phyloP scores from a whole-genome alignment of 2,888 invertebrate genomes.

The Tachina grossa region DNA sequence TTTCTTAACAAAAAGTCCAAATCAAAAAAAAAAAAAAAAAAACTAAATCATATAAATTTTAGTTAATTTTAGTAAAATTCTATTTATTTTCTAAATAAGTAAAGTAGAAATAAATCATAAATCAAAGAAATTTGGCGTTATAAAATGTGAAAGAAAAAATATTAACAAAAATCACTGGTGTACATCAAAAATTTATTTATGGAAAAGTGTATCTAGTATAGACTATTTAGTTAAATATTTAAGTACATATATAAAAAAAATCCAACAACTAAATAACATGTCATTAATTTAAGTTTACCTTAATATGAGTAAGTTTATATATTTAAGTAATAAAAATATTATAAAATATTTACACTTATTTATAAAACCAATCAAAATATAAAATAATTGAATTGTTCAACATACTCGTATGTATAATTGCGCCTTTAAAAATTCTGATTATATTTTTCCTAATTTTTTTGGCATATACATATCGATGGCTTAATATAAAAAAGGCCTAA shows the following conservation, averaged over 20 bases:
- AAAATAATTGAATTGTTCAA: not conserved
- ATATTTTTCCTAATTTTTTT: no score
- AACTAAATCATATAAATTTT: conserved; percentile 27
- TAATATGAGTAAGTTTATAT: conserved; percentile 8
- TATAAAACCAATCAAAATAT: not conserved
- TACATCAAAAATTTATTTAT: not conserved
- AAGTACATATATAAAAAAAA: not conserved
- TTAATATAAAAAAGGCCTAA: no score
- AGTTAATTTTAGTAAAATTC: conserved; percentile 53
- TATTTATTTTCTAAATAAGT: conserved; percentile 8
- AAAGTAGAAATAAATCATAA: not conserved
- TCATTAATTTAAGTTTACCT: conserved; percentile 24
- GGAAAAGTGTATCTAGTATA: not conserved
- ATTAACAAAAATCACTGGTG: not conserved
- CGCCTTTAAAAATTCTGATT: no score
- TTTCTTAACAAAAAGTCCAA: conserved; percentile 45
- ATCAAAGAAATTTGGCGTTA: conserved; percentile 4
- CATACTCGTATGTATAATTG: not conserved
- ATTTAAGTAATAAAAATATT: conserved; percentile 22
- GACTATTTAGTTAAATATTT: conserved; percentile 39
- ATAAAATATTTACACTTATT: not conserved
- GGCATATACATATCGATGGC: no score
- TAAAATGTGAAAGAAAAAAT: not conserved
- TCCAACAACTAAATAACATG: conserved; percentile 20
- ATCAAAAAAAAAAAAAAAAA: conserved; percentile 12